Percentiles rank a stretch among this genome's conserved stretches.
Evolutionary conservation across 2,888 invertebrate genomes (phyloP).

Genomic region (Therioaphis trifolii): DNA sequence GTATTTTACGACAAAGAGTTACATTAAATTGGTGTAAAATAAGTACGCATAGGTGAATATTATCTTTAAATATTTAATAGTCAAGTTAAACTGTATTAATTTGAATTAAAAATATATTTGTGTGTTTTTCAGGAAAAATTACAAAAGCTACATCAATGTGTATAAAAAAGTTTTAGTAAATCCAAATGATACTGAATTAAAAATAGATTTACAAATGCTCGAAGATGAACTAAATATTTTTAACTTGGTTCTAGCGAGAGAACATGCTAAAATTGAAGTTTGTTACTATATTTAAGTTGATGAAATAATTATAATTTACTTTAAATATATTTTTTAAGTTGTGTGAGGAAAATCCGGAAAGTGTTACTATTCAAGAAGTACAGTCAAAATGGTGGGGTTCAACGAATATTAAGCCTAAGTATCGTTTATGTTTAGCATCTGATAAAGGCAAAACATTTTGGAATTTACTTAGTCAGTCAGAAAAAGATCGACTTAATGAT

Average conservation of each 20-base stretch:
- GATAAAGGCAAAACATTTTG: constrained; percentile 73
- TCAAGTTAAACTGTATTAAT: background rate
- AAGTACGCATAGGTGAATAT: constrained; percentile 39
- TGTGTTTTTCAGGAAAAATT: constrained; percentile 71
- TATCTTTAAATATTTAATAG: background rate
- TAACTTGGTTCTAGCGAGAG: constrained; percentile 82
- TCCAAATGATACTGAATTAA: constrained; percentile 80
- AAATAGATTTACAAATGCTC: constrained; percentile 78
- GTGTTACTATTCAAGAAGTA: constrained; percentile 68
- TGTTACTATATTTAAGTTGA: constrained; percentile 62
- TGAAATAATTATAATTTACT: background rate
- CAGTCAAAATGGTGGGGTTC: constrained; percentile 67
- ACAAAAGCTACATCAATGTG: constrained; percentile 76
- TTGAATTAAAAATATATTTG: background rate
- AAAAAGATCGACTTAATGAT: constrained; percentile 74
- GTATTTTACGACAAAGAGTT: constrained; percentile 77
- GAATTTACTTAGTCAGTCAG: constrained; percentile 76
- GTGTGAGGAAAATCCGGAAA: constrained; percentile 68
- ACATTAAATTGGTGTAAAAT: constrained; percentile 50
- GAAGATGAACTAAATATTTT: constrained; percentile 81
- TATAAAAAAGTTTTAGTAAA: constrained; percentile 79
- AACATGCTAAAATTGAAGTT: constrained; percentile 83
- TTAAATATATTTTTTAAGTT: constrained; percentile 64
- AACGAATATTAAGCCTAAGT: constrained; percentile 70
- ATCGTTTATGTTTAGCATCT: constrained; percentile 67